Base-by-base conservation (phyloP, 2,888 invertebrate genomes). In the Limnephilus auricula region DNA sequence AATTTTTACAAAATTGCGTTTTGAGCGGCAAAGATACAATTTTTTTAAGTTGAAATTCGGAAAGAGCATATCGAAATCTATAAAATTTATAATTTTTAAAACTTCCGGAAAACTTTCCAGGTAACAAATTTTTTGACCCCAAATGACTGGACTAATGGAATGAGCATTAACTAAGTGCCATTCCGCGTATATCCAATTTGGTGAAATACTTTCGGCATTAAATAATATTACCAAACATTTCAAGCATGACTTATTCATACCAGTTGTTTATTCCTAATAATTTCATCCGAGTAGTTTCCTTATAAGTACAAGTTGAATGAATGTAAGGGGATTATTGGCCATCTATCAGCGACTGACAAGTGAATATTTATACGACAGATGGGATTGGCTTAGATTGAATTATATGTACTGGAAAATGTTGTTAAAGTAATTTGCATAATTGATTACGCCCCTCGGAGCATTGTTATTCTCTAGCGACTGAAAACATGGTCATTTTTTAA, bases 371-470 rank as follows among this genome's bases (percentile, higher is more conserved):
- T 18, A 86, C 30, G 90, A 90, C 91, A 92, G 92, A 92, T 92
- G 92, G 88, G 92, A 89, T 80, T 92, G 86, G 89, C 80, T 85
- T 86, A 90, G 88, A 92, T 92, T 90, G 90, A 92, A 92, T 92
- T 92, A 92, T 90, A 92, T 92, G 92, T 91, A 90, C 87, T 92
- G 92, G 91, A 92, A 92, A 91, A 91, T 90, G 86, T 45, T 65
- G 79, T 89, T 90, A 80, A 79, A 80, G 82, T 91, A 90, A 92
- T 92, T 92, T 90, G 88, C 90, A 89, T 91, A 86, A 89, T 84
- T 92, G 87, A 91, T 91, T 92, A 78, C 45, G 15, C 25, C 50
- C 86, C 84, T 85, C 84, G 25, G 9, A n/a, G 25, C n/a, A 65
- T 65, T 65, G 31, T 84, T 89, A 40, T n/a, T 82, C 82, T 34